Evolutionary conservation across 2,888 invertebrate species (phyloP).

Genomic region (Agriotes lineatus): DNA sequence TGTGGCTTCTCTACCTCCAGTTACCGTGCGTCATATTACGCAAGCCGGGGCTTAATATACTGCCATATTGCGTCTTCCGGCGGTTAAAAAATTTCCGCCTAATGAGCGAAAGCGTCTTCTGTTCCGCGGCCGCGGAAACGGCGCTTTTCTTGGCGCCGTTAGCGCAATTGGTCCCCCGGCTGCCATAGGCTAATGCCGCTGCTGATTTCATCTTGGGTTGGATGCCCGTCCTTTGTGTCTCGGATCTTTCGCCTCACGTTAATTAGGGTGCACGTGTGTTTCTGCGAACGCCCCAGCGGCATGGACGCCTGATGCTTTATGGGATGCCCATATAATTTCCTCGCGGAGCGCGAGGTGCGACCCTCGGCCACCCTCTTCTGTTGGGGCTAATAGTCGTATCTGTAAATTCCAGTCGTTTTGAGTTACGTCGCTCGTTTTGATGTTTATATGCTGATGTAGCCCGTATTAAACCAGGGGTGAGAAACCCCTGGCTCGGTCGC

Average conservation of each 20-base stretch:
- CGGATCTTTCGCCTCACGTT: constrained; percentile 13
- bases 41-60: constrained; percentile 36
- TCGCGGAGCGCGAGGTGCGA: too few relatives aligned
- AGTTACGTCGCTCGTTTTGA: too few relatives aligned
- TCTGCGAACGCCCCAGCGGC: neutral
- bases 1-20: constrained; percentile 49
- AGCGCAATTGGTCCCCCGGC: constrained; percentile 65
- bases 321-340: too few relatives aligned
- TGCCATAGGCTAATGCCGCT: constrained; percentile 65
- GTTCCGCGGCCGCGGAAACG: constrained; percentile 21
- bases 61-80: constrained; percentile 29
- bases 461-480: too few relatives aligned
- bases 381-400: too few relatives aligned
- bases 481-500: too few relatives aligned
- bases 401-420: too few relatives aligned
- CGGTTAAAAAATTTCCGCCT: constrained; percentile 30
- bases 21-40: constrained; percentile 44
- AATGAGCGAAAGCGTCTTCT: constrained; percentile 22
- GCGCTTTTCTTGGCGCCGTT: constrained; percentile 53
- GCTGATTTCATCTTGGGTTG: constrained; percentile 60
- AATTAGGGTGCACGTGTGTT: constrained; percentile 26
- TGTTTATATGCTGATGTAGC: too few relatives aligned
- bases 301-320: too few relatives aligned
- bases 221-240: constrained; percentile 21
- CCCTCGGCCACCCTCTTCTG: too few relatives aligned